Evolutionary conservation across 1,140 invertebrate genomes (phyloP).

Genomic region (Ooceraea biroi): DNA sequence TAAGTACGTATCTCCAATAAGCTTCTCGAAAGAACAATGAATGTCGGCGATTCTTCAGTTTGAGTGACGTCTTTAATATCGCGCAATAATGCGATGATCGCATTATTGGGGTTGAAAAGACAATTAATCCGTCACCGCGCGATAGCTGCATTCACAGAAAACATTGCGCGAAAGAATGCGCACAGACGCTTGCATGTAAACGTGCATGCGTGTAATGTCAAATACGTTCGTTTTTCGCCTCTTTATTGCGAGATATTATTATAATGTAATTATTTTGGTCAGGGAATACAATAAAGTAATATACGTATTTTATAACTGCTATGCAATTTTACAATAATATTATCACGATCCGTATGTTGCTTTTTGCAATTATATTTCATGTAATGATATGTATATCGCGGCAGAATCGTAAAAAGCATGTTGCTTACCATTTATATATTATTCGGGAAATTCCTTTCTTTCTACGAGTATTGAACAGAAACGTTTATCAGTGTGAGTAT

Average conservation of each 20-base stretch:
- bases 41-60: slow-evolving; percentile 36
- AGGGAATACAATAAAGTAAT: background rate
- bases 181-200: background rate
- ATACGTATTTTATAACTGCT: background rate
- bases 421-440: background rate
- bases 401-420: background rate
- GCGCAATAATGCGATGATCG: slow-evolving; percentile 8
- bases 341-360: background rate
- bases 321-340: background rate
- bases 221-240: background rate
- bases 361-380: no score
- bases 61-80: slow-evolving; percentile 58
- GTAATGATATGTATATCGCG: no score
- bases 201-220: background rate
- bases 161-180: background rate
- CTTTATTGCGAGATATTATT: background rate
- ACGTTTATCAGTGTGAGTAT: background rate
- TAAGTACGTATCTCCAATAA: slow-evolving; percentile 26
- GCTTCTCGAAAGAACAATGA: slow-evolving; percentile 51
- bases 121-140: slow-evolving; percentile 25
- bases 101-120: slow-evolving; percentile 40
- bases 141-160: slow-evolving; percentile 14
- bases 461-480: background rate
- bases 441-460: background rate
- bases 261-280: slow-evolving; percentile 12